Evolutionary conservation across 2,113 vertebrate species (phyloP).

Genomic region (Canis aureus): DNA sequence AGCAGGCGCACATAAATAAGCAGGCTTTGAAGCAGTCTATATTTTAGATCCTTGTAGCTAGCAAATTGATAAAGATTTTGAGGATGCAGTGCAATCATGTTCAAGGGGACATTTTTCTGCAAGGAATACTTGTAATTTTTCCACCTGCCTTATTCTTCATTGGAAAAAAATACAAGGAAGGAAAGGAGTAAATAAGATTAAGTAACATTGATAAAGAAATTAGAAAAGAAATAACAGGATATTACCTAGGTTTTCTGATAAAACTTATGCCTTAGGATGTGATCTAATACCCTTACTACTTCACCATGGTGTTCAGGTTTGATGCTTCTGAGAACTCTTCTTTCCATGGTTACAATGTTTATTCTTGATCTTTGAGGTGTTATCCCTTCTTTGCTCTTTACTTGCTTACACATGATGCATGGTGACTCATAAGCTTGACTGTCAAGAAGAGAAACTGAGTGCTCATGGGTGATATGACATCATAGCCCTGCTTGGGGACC

Average conservation of each 20-base stretch:
- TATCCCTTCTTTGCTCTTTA: constrained; percentile 59
- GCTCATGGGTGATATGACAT: constrained; percentile 4
- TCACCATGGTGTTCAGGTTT: not conserved
- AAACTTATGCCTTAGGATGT: not conserved
- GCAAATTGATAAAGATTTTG: constrained; percentile 47
- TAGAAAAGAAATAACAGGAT: constrained; percentile 33
- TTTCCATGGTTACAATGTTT: constrained; percentile 13
- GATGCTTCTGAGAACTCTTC: constrained; percentile 46
- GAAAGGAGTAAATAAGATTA: constrained; percentile 15
- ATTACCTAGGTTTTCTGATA: constrained; percentile 45
- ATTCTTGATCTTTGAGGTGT: constrained; percentile 52
- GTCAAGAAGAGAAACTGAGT: constrained; percentile 45
- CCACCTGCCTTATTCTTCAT: constrained; percentile 22
- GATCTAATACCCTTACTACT: not conserved
- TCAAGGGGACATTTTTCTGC: constrained; percentile 57
- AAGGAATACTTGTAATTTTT: constrained; percentile 13
- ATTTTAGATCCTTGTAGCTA: constrained; percentile 32
- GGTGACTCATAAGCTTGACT: constrained; percentile 52
- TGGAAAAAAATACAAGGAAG: constrained; percentile 38
- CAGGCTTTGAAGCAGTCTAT: constrained; percentile 42
- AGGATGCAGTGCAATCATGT: constrained; percentile 1
- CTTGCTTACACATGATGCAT: constrained; percentile 56
- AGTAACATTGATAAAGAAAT: constrained; percentile 46
- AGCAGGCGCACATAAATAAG: constrained; percentile 12
- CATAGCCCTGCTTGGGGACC: constrained; percentile 15